Base-by-base conservation (phyloP, 2,888 invertebrate species). In the Ormia ochracea region DNA sequence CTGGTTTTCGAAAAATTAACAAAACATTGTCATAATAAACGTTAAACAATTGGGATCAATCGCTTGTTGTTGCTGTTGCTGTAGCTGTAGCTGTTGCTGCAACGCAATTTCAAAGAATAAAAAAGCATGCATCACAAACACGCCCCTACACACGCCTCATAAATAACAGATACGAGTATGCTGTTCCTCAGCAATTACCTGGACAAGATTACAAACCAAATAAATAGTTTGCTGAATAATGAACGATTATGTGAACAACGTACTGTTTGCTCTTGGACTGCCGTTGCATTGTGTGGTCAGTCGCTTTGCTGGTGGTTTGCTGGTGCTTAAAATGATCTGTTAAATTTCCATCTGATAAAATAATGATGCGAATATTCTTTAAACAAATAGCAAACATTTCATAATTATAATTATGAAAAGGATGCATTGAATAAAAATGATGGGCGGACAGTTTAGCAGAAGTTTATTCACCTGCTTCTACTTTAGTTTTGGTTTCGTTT, bases 141-240 rank as follows among this genome's bases (percentile, higher is more conserved):
- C 88, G 88, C 87, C 87, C 84, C 85, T 56, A 17, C 48, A 86
- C 87, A 87, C 87, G 87, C 88, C 87, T 87, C 84, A 87, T 88
- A 88, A 87, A 87, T 87, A 88, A 86, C 86, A 83, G 68, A n/a
- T n/a, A n/a, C n/a, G n/a, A n/a, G 72, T 72, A 61, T 65, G 36
- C 36, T 45, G 33, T 17, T 31, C 10, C 23, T 26, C 5, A 10
- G 10, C n/a, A 43, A 10, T 17, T 38, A 31, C 23, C 36, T 33
- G 59, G 19, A 31, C 31, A 41, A 19, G 43, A 52, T 48, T 52
- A 21, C 43, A 28, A 77, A 26, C 38, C 52, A 77, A 77, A 61
- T 43, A 52, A 52, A 63, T 17, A 38, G 41, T 52, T 52, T 70
- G 19, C 52, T 54, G 61, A 70, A 70, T 65, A 70, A 65, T 59